A percentile compares a stretch with the other conserved stretches of the same genome.
These are phyloP conservation scores for Brachyalestes nurse DNA, from an alignment of 2,797 vertebrate species.

Conservation along the genomic window DNA sequence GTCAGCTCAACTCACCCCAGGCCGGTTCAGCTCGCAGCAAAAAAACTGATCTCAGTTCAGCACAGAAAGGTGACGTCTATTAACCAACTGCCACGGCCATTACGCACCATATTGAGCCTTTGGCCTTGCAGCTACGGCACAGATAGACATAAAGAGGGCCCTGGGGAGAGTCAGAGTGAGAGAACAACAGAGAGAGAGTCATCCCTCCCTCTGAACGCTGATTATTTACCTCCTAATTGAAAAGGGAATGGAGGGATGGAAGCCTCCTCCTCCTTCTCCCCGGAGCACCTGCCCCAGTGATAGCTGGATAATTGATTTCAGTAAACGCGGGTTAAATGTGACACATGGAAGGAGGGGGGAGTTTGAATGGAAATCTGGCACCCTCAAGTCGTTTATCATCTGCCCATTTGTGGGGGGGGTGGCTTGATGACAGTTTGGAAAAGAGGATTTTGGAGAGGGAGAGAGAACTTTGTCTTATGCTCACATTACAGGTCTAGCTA, in stretches of 20 bases:
- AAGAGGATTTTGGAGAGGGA: conserved; percentile 40
- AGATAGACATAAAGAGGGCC: conserved; percentile 55
- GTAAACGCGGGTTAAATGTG: conserved; percentile 92
- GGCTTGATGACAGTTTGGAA: conserved; percentile 51
- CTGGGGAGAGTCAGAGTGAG: conserved; percentile 58
- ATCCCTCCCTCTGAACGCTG: conserved; percentile 72
- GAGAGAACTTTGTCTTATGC: conserved; percentile 25
- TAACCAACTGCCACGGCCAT: conserved; percentile 52
- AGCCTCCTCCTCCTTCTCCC: conserved; percentile 46
- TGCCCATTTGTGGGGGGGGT: conserved; percentile 48
- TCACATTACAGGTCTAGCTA: not conserved
- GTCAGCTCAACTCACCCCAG: conserved; percentile 45
- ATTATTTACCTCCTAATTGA: conserved; percentile 92
- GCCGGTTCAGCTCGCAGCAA: not conserved
- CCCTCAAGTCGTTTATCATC: conserved; percentile 91
- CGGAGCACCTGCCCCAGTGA: conserved; percentile 79
- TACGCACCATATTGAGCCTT: conserved; percentile 57
- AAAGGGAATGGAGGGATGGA: conserved; percentile 85
- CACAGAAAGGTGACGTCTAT: conserved; percentile 16
- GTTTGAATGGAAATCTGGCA: conserved; percentile 90
- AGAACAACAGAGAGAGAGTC: conserved; percentile 77
- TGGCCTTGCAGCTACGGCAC: conserved; percentile 44
- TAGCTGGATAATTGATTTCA: conserved; percentile 91
- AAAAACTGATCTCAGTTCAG: conserved; percentile 44
- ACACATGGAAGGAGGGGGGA: conserved; percentile 78